phyloP scores from a whole-genome alignment of 2,888 invertebrate genomes.

The Sicus ferrugineus region DNA sequence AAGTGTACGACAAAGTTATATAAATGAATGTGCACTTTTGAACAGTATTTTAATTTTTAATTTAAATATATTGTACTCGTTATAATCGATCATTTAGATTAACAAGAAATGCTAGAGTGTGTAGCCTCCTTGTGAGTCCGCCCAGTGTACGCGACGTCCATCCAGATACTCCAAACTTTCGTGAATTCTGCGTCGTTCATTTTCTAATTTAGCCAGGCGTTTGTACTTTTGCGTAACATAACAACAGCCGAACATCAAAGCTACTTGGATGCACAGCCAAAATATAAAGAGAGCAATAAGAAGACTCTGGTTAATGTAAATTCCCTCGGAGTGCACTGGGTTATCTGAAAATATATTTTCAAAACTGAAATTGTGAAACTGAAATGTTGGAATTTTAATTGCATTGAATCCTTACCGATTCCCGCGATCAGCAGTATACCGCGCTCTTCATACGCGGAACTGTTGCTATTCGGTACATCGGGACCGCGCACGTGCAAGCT shows the following conservation, averaged over 20 bases:
- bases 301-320: constrained; percentile 72
- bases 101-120: no score
- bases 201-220: constrained; percentile 65
- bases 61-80: no score
- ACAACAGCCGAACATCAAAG: constrained; percentile 67
- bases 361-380: background rate
- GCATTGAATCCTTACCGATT: constrained; percentile 63
- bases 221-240: constrained; percentile 68
- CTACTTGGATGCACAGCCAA: constrained; percentile 70
- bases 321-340: constrained; percentile 54
- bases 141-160: constrained; percentile 77
- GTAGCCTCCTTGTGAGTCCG: constrained; percentile 66
- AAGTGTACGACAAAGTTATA: no score
- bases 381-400: background rate
- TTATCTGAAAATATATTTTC: constrained; percentile 46
- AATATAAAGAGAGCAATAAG: constrained; percentile 72
- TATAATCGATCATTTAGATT: no score
- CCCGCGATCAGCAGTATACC: constrained; percentile 69
- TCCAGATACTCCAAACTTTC: constrained; percentile 74
- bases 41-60: background rate
- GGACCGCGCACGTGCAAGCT: constrained; percentile 70
- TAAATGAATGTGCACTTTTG: no score
- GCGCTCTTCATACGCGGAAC: constrained; percentile 70
- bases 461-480: constrained; percentile 66
- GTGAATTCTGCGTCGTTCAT: constrained; percentile 65